Evolutionary conservation across 2,797 vertebrate species (phyloP), one percentile per base, ranked within the genome.

Genomic region (Crocidura indochinensis): DNA sequence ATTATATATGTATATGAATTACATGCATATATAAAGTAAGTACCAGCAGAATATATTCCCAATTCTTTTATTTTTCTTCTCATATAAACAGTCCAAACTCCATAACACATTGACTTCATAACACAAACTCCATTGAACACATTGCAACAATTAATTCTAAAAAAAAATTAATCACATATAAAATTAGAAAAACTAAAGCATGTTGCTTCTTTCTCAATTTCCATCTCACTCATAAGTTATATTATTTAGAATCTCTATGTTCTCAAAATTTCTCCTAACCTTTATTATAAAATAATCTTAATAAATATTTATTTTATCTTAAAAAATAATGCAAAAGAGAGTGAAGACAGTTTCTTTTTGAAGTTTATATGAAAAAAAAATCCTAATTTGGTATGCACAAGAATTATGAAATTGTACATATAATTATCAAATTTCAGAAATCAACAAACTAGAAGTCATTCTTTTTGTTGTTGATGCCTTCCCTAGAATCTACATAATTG

Each of bases 401-500:
- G 22, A 56, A 84, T 6, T 68, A 2, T 72, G 10, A 75, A 87
- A 82, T 69, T 91, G n/a, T 64, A 74, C 44, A n/a, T 22, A 14
- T 44, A 15, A 75, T 44, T 88, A 67, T 86, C 1, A 4, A 68
- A 74, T 47, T 71, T 82, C 10, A 24, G 46, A 31, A 88, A 44
- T 88, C 27, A 68, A 15, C 17, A 84, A 68, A 8, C 5, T 67
- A 74, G 27, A 3, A 86, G 11, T 9, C 9, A 56, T 9, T 56
- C 6, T n/a, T 72, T 27, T 47, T 89, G 62, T 74, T 15, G 38
- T 60, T 71, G 15, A 53, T 31, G 24, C 0, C 51, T 2, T 10
- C n/a, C 2, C n/a, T 2, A 73, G 49, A 67, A 62, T 4, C 17
- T 17, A 9, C 17, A 17, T 17, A 56, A 56, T 9, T 17, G 8